phyloP scores from a whole-genome alignment of 2,797 vertebrate species.

The Glossophaga mutica region DNA sequence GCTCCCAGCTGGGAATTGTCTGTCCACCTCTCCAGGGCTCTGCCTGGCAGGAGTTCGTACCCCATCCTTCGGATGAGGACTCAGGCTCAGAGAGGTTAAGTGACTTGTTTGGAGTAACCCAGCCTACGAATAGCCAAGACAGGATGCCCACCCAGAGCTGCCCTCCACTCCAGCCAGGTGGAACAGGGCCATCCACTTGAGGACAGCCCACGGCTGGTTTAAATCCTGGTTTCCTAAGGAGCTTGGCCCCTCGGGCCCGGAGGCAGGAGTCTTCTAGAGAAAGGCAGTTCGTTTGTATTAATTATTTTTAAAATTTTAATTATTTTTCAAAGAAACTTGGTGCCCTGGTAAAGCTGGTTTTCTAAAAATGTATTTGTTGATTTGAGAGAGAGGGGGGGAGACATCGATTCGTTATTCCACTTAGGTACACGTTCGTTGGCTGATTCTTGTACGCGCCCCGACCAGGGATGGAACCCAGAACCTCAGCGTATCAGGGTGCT shows the following conservation, averaged over 20 bases:
- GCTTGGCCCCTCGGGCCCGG: not conserved
- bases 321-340: not conserved
- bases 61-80: not conserved
- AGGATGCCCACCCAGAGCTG: not conserved
- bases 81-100: not conserved
- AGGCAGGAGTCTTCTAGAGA: not conserved
- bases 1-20: not conserved
- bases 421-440: not conserved
- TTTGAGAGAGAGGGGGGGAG: not conserved
- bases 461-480: not conserved
- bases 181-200: rapidly evolving
- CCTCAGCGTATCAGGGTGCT: not conserved
- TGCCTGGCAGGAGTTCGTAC: not conserved
- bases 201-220: not conserved
- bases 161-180: rapidly evolving
- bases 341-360: not conserved
- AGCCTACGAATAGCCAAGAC: not conserved
- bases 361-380: not conserved
- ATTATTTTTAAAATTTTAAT: not conserved
- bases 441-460: not conserved
- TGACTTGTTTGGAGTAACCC: not conserved
- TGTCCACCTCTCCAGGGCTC: not conserved
- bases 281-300: not conserved
- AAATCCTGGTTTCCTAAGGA: not conserved
- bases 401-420: not conserved